Conservation (phyloP, 2,888 invertebrate genomes). For the Charanyca ferruginea region DNA sequence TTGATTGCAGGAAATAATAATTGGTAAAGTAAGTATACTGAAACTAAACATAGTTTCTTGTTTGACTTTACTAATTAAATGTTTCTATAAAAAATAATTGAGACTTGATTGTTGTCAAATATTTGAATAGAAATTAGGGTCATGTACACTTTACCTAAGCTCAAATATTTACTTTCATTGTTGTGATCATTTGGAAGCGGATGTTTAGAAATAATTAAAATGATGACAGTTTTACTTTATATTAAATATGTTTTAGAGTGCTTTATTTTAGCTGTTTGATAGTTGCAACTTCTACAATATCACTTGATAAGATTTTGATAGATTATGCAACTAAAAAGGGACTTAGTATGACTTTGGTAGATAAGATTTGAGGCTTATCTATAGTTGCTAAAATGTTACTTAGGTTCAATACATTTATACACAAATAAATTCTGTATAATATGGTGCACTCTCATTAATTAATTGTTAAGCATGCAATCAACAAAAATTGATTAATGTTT, state of each 20-base stretch:
- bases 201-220: neutral
- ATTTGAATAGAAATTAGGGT: slow-evolving; percentile 24
- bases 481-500: neutral
- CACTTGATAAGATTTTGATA: slow-evolving; percentile 25
- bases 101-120: slow-evolving; percentile 13
- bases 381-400: neutral
- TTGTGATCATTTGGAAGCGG: slow-evolving; percentile 3
- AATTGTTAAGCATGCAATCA: neutral
- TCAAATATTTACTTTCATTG: slow-evolving; percentile 22
- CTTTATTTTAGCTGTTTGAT: neutral
- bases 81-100: neutral
- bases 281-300: neutral
- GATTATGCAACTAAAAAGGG: slow-evolving; percentile 35
- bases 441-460: neutral
- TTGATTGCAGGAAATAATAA: slow-evolving; percentile 18
- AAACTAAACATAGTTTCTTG: slow-evolving; percentile 9
- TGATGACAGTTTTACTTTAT: neutral
- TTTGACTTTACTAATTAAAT: slow-evolving; percentile 14
- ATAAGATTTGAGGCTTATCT: slow-evolving; percentile 22
- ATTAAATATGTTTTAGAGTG: neutral
- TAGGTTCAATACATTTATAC: neutral
- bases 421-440: slow-evolving; percentile 4
- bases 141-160: slow-evolving; percentile 10
- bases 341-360: neutral
- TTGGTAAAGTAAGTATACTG: neutral